These are phyloP conservation scores for Temnothorax curvispinosus DNA, from an alignment of 1,140 invertebrate genomes.

Conservation along the genomic window DNA sequence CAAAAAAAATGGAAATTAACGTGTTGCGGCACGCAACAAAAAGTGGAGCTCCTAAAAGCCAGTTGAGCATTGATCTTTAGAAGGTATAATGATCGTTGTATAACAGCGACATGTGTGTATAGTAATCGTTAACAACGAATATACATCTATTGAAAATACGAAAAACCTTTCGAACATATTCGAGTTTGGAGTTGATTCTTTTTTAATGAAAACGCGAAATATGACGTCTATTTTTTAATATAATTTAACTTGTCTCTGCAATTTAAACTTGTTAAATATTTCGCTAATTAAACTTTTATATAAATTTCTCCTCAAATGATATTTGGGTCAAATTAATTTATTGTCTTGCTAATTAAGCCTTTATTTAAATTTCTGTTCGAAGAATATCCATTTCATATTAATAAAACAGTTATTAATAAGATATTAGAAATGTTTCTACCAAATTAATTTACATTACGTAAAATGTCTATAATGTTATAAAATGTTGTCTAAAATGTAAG, in stretches of 20 bases:
- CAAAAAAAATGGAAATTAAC: conserved; percentile 49
- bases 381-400: neutral
- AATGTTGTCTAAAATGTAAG: neutral
- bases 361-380: neutral
- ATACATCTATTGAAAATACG: neutral
- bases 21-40: neutral
- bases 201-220: neutral
- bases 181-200: neutral
- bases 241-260: too few relatives aligned
- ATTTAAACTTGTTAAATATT: neutral
- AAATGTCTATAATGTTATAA: neutral
- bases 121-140: neutral
- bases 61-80: neutral
- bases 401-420: neutral
- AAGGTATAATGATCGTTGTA: neutral
- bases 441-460: neutral
- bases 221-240: neutral
- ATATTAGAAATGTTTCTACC: neutral
- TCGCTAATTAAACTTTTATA: neutral
- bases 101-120: neutral
- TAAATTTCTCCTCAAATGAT: neutral
- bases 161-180: neutral
- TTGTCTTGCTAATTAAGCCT: neutral
- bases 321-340: neutral
- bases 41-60: neutral